Conservation (phyloP, 2,888 invertebrate species). For the Sarcophaga subvicina region DNA sequence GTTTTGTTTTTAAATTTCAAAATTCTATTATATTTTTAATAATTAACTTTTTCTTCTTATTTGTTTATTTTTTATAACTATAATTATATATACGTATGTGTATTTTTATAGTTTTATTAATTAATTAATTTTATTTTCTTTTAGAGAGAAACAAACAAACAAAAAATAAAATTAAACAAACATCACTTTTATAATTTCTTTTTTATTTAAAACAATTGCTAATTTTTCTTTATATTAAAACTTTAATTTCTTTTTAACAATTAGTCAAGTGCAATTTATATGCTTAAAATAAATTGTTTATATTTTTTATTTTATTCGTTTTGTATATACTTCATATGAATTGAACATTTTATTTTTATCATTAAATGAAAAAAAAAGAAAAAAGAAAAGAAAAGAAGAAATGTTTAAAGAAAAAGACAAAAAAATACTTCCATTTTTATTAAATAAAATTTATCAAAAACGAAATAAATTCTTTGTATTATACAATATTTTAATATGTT, state of each 20-base stretch:
- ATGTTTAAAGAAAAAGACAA: constrained; percentile 56
- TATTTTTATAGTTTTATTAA: constrained; percentile 37
- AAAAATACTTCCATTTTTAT: constrained; percentile 66
- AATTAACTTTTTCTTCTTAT: constrained; percentile 9
- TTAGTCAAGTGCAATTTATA: constrained; percentile 58
- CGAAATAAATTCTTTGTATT: constrained; percentile 36
- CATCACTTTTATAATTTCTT: constrained; percentile 57
- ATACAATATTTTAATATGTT: constrained; percentile 23
- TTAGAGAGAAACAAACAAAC: constrained; percentile 1
- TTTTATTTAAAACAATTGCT: constrained; percentile 22
- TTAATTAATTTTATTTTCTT: constrained; percentile 44
- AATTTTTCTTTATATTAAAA: neutral
- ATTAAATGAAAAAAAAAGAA: neutral
- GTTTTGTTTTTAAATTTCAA: constrained; percentile 19
- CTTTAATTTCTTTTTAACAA: constrained; percentile 32
- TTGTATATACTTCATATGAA: constrained; percentile 59
- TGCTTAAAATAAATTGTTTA: constrained; percentile 44
- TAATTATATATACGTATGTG: neutral
- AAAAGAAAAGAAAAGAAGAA: neutral
- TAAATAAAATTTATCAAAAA: constrained; percentile 31
- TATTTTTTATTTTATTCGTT: constrained; percentile 21
- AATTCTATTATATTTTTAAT: constrained; percentile 38
- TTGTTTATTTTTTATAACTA: neutral
- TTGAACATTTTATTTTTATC: constrained; percentile 31
- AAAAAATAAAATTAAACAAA: neutral